Evolutionary conservation across 2,113 vertebrate species (phyloP).

Genomic region (Grammomys dolichurus): DNA sequence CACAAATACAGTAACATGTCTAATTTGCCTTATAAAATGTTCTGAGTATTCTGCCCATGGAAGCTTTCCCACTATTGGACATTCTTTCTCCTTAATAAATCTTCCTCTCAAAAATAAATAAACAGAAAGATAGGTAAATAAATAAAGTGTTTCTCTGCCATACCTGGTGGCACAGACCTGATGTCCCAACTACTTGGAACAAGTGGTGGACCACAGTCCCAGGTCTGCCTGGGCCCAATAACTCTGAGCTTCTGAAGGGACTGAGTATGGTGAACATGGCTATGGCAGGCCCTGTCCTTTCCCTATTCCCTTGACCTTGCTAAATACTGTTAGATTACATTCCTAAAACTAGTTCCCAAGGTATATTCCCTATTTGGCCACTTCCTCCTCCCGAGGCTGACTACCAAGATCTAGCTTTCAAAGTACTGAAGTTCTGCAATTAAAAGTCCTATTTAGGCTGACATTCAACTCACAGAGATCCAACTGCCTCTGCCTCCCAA

Average conservation of each 20-base stretch:
- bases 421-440: not conserved
- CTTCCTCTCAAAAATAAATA: not conserved
- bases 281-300: not conserved
- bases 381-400: not conserved
- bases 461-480: not conserved
- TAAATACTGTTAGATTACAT: not conserved
- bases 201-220: not conserved
- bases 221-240: not conserved
- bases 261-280: not conserved
- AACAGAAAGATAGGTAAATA: not conserved
- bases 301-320: not conserved
- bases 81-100: not conserved
- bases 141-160: not conserved
- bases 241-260: not conserved
- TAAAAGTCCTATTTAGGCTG: not conserved
- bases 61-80: not conserved
- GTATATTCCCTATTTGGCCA: no score
- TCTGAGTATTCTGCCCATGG: not conserved
- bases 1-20: not conserved
- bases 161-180: not conserved
- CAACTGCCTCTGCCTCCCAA: not conserved
- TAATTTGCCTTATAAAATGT: not conserved
- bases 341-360: not conserved
- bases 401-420: not conserved
- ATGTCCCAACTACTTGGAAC: not conserved